Percentiles rank a stretch among this genome's conserved stretches.
Conservation (phyloP, 2,888 invertebrate genomes). For the Herminia tarsipennalis region DNA sequence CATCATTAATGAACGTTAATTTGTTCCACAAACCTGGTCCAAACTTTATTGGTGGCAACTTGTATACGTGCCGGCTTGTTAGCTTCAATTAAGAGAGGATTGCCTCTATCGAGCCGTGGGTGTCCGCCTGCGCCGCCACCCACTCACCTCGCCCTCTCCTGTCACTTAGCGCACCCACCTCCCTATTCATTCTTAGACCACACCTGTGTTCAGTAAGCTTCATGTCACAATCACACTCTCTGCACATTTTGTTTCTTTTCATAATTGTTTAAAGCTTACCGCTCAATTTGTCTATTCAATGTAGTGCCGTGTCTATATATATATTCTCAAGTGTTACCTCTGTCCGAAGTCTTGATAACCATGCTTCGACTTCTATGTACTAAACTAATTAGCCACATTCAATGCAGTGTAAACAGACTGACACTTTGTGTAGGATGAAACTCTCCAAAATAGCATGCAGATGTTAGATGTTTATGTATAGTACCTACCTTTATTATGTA, state of each 20-base stretch:
- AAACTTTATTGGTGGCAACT: constrained; percentile 65
- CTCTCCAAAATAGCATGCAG: constrained; percentile 59
- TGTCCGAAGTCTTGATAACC: constrained; percentile 53
- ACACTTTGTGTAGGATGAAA: constrained; percentile 43
- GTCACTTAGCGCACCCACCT: constrained; percentile 63
- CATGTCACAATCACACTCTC: constrained; percentile 63
- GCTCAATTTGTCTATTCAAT: constrained; percentile 68
- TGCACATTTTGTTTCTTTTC: constrained; percentile 64
- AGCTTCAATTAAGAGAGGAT: constrained; percentile 69
- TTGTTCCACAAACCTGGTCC: constrained; percentile 60
- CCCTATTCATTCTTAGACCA: constrained; percentile 64
- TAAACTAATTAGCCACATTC: constrained; percentile 35
- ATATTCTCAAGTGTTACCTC: constrained; percentile 44
- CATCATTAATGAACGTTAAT: constrained; percentile 60
- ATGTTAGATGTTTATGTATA: constrained; percentile 64
- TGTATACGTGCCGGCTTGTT: constrained; percentile 70
- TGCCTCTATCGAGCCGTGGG: constrained; percentile 84
- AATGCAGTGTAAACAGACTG: constrained; percentile 44
- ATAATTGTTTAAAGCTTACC: constrained; percentile 65
- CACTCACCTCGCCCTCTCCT: constrained; percentile 66
- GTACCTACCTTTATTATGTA: constrained; percentile 18
- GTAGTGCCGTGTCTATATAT: constrained; percentile 65
- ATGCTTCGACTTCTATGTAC: constrained; percentile 49
- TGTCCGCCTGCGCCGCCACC: constrained; percentile 73
- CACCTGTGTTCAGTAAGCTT: constrained; percentile 64